A percentile compares a stretch with the other conserved stretches of the same genome.
phyloP scores from a whole-genome alignment of 1,140 invertebrate genomes.

The Diplogasteroides magnus region DNA sequence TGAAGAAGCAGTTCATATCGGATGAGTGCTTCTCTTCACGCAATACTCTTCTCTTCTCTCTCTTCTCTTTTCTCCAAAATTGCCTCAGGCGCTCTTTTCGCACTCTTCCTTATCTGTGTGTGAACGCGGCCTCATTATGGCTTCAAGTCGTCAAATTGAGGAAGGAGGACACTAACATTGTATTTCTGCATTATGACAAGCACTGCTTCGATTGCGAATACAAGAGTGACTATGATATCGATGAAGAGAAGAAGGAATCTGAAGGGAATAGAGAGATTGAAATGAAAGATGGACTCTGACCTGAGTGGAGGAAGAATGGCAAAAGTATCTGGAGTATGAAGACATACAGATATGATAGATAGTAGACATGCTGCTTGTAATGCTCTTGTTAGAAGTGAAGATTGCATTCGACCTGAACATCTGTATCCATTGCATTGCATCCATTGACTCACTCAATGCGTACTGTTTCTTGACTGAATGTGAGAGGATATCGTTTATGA shows the following conservation, averaged over 20 bases:
- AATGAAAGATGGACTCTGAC: slow-evolving; percentile 38
- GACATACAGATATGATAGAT: slow-evolving; percentile 47
- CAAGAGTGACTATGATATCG: slow-evolving; percentile 11
- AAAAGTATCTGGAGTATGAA: slow-evolving; percentile 51
- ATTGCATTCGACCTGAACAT: slow-evolving; percentile 27
- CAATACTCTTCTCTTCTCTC: too few relatives aligned
- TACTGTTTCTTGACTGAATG: slow-evolving; percentile 21
- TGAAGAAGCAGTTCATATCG: slow-evolving; percentile 72
- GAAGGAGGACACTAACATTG: slow-evolving; percentile 20
- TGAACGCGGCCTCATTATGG: too few relatives aligned
- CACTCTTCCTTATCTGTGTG: too few relatives aligned
- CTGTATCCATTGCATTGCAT: neutral
- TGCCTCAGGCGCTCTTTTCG: too few relatives aligned
- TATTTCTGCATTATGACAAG: slow-evolving; percentile 21
- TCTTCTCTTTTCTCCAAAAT: too few relatives aligned
- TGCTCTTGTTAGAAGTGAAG: slow-evolving; percentile 21
- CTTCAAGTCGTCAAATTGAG: too few relatives aligned
- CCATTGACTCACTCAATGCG: slow-evolving; percentile 13
- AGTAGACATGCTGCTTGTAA: slow-evolving; percentile 32
- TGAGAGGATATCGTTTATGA: slow-evolving; percentile 28
- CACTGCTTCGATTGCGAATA: neutral
- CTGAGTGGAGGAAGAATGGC: slow-evolving; percentile 33
- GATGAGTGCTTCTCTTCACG: too few relatives aligned
- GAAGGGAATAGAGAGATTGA: slow-evolving; percentile 39
- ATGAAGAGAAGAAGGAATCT: slow-evolving; percentile 36